Evolutionary conservation across 2,888 invertebrate species (phyloP), one percentile per base, ranked within the genome.

Genomic region (Drosophila recens): DNA sequence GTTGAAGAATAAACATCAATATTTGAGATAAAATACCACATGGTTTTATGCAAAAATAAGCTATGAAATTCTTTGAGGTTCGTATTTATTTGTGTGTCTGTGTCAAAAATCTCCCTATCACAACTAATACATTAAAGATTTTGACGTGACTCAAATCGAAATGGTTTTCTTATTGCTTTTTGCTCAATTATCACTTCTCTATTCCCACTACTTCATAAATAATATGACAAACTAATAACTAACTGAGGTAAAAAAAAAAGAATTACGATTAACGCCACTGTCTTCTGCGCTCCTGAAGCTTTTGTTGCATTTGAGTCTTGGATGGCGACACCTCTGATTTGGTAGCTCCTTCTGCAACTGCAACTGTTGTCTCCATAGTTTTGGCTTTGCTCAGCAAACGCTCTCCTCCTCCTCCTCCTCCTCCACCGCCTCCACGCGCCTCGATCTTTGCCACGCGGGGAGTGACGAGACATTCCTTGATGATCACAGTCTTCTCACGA

Each of bases 261-360:
- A 56, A 61, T 17, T 33, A 30, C 17, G 42, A 34, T 58, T 62
- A 77, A 17, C 77, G 77, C 77, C 77, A 77, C 59, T 52, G 67
- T 9, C 33, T 56, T 4, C 33, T 53, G 0, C 59, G 62, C 2
- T 77, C 75, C 15, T 58, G 45, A 4, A 42, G 48, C 38, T 36
- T 42, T 9, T 67, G 62, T 15, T 62, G 67, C 38, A 72, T 8
- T 9, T 75, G 72, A 0, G 64, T 54, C 46, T 64, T 75, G 17
- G 71, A 64, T 5, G 6, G 53, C 1, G 64, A 49, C 9, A 38
- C 3, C 36, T 23, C 27, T 3, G 51, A 9, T 30, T 33, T 70
- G 2, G 6, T 0, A 23, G 3, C 10, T 10, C 3, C 23, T 13
- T 62, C 36, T 17, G 33, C 11, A 3, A 27, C 23, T 9, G 23